A percentile compares a stretch with the other conserved stretches of the same genome.
Conservation (phyloP, 2,888 invertebrate species). For the Stomorhina lunata region DNA sequence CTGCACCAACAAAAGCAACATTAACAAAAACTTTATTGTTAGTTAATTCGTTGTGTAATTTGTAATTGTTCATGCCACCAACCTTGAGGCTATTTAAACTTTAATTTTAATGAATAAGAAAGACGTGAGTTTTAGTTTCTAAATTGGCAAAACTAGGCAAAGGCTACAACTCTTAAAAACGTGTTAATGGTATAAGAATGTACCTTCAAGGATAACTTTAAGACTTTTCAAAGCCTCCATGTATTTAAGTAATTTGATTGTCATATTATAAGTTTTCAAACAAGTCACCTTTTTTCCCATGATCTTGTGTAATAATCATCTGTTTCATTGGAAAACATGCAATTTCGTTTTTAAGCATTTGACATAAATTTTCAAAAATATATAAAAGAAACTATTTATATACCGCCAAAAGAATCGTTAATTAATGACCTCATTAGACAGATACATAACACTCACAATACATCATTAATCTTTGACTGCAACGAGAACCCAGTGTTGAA, state of each 20-base stretch:
- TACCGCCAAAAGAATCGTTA: slow-evolving; percentile 60
- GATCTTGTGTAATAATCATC: neutral
- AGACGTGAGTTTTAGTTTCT: neutral
- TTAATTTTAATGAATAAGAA: slow-evolving; percentile 11
- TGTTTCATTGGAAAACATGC: neutral
- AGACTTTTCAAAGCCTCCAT: too few relatives aligned
- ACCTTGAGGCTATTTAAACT: slow-evolving; percentile 26
- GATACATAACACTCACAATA: slow-evolving; percentile 68
- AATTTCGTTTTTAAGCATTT: neutral
- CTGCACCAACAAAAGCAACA: slow-evolving; percentile 3
- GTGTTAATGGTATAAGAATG: too few relatives aligned
- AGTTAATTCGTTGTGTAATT: slow-evolving; percentile 8
- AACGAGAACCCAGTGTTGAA: slow-evolving; percentile 53
- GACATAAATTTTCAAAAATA: slow-evolving; percentile 23
- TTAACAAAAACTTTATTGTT: neutral
- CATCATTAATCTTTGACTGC: slow-evolving; percentile 67
- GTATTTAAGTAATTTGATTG: too few relatives aligned
- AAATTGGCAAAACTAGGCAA: too few relatives aligned
- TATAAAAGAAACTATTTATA: slow-evolving; percentile 1
- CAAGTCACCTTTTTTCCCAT: slow-evolving; percentile 16
- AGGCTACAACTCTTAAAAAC: too few relatives aligned
- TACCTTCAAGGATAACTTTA: too few relatives aligned
- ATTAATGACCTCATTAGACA: slow-evolving; percentile 71
- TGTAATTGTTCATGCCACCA: slow-evolving; percentile 30
- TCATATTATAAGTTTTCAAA: neutral